Base-by-base conservation (phyloP, 2,888 invertebrate species). In the Pimpla rufipes region DNA sequence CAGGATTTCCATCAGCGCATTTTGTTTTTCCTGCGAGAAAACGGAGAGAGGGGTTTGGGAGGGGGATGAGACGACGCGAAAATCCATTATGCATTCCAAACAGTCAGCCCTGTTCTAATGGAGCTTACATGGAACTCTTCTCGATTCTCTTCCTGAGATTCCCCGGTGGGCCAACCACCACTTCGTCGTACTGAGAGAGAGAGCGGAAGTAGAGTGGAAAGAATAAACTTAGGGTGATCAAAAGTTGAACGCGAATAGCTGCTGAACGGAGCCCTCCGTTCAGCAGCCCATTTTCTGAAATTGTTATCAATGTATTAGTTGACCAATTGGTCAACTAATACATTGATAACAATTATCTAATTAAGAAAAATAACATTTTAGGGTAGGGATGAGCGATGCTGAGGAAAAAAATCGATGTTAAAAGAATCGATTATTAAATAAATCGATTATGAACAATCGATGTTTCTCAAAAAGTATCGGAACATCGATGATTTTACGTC, bases 51-150 rank as follows among this genome's bases (percentile, higher is more conserved):
- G 3, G 45, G 50, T 29, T 47, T 8, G 40, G 40, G 1, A 50
- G 16, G 16, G 10, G 62, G 37, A n/a, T 68, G 47, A 50, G 35
- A 74, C 68, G 77, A 81, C 81, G 83, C 83, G 83, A 75, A 85
- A 86, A 85, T 85, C 86, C 84, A 86, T 86, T 85, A 86, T 84
- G 83, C 83, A 85, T 83, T 84, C 71, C 83, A 79, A 74, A 85
- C 77, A 86, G 80, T 84, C 70, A 59, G 74, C 52, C 79, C 62
- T 70, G 79, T 83, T 77, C 80, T 85, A 86, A 85, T 85, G 83
- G 85, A 85, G 76, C 81, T 81, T 78, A 52, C 75, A 67, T 74
- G 42, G 67, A 42, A 52, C 78, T 81, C 71, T 45, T 76, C 81
- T 66, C 64, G 23, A 68, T 79, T 52, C 50, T 57, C 21, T 47